Percentiles rank a stretch among this genome's conserved stretches.
Conservation (phyloP, 2,888 invertebrate genomes). For the Panorpa germanica region DNA sequence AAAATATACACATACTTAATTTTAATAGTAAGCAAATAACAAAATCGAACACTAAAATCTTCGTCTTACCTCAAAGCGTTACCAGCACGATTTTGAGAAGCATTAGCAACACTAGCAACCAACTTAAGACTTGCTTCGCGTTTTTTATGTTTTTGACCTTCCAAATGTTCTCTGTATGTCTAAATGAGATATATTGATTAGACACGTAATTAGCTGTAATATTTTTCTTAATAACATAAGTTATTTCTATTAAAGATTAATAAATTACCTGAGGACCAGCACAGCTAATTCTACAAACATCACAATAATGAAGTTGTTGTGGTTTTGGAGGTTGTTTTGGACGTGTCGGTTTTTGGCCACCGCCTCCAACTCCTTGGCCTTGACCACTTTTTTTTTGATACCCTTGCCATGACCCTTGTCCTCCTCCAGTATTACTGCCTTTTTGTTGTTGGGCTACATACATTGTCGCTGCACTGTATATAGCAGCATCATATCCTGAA, state of each 20-base stretch:
- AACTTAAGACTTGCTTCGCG: conserved; percentile 77
- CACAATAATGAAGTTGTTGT: conserved; percentile 92
- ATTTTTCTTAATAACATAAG: conserved; percentile 10
- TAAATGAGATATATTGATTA: conserved; percentile 20
- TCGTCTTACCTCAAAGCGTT: conserved; percentile 22
- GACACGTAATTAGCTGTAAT: background rate
- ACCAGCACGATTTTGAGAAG: conserved; percentile 39
- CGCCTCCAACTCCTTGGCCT: conserved; percentile 29
- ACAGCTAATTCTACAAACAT: conserved; percentile 97
- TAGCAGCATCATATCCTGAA: conserved; percentile 84
- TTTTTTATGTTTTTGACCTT: conserved; percentile 98
- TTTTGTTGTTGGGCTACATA: conserved; percentile 69
- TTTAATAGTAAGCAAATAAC: too few species aligned
- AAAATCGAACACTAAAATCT: too few species aligned
- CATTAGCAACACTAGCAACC: conserved; percentile 40
- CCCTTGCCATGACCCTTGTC: conserved; percentile 28
- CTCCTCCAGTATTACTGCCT: conserved; percentile 24
- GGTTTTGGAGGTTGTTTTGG: conserved; percentile 74
- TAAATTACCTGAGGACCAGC: conserved; percentile 64
- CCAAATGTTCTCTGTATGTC: conserved; percentile 90
- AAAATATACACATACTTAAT: too few species aligned
- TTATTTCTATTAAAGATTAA: conserved; percentile 6
- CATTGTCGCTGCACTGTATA: conserved; percentile 89
- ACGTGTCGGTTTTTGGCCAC: conserved; percentile 42
- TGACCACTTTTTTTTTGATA: conserved; percentile 30